Base-by-base conservation (phyloP, 23 tunicate genomes). In the Clavelina lepadiformis region DNA sequence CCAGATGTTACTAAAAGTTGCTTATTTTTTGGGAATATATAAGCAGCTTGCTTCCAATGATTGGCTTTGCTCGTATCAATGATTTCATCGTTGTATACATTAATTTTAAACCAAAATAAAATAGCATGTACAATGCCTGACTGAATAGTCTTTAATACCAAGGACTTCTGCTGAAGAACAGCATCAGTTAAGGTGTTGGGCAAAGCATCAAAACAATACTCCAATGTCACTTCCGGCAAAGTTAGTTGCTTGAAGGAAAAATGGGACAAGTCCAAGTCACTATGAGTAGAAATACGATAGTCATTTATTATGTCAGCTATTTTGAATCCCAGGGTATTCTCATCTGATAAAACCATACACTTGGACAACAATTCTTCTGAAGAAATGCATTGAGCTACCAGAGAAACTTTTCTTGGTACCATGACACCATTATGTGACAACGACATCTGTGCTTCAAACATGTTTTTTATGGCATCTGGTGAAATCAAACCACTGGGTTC, bases 61-160 rank as follows among this genome's bases (percentile, higher is more conserved):
- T 82, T 73, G 36, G 28, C 29, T 2, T 60, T 56, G 30, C 26
- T 63, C 20, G 89, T 82, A 3, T 44, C 41, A 18, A 82, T 32
- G 22, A 11, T 8, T 2, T 41, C 68, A 52, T 73, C 68, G 32
- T 56, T 75, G 24, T 31, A 31, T 21, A 86, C 59, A 53, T 77
- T 34, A 26, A 86, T 71, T 63, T 55, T 38, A 50, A 78, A 86
- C 95, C 95, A 86, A 38, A 77, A 72, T 22, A 86, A 35, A 13
- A 86, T 38, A 0, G 73, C 85, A 65, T 86, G 77, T 28, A 72
- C 36, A 18, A 24, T 58, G 18, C 83, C 79, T 49, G 28, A 6
- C 1, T 58, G 34, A 18, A 49, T 78, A 33, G 58, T 46, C 38
- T 53, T 58, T 28, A 72, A 27, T 41, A 58, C 71, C 7, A 72